phyloP scores from a whole-genome alignment of 2,888 invertebrate species.

The Malthinus seriepunctatus region DNA sequence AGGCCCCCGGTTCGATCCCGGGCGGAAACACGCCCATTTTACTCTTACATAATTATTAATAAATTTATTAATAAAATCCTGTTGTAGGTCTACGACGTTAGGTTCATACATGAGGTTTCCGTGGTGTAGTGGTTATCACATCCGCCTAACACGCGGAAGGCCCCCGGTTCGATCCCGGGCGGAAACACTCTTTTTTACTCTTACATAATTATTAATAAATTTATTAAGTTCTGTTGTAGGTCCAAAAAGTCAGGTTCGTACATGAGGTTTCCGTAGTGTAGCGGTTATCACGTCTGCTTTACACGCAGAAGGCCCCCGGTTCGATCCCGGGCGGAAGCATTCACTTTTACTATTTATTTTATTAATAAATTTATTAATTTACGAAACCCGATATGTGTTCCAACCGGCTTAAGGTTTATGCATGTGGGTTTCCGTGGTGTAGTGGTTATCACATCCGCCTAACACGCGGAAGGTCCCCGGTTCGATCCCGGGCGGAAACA shows the following conservation, averaged over 20 bases:
- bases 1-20: conserved; percentile 90
- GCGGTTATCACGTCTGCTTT: conserved; percentile 56
- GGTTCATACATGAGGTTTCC: too few relatives aligned
- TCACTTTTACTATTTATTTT: too few relatives aligned
- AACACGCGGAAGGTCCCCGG: conserved; percentile 91
- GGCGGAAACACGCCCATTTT: conserved; percentile 68
- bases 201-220: too few relatives aligned
- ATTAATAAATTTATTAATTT: too few relatives aligned
- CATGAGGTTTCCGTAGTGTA: conserved; percentile 49
- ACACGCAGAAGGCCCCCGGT: conserved; percentile 57
- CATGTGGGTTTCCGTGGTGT: conserved; percentile 87
- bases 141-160: conserved; percentile 91
- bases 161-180: conserved; percentile 89
- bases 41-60: too few relatives aligned
- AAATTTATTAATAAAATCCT: too few relatives aligned
- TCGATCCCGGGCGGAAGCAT: conserved; percentile 57
- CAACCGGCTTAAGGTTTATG: too few relatives aligned
- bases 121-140: conserved; percentile 91
- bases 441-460: conserved; percentile 92
- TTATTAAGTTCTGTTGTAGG: too few relatives aligned
- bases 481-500: conserved; percentile 89
- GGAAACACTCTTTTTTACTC: too few relatives aligned
- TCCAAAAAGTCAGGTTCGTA: too few relatives aligned
- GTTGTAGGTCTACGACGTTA: too few relatives aligned
- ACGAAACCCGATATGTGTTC: too few relatives aligned